Conservation (phyloP, 2,888 invertebrate genomes). For the Stenodera caucasica region DNA sequence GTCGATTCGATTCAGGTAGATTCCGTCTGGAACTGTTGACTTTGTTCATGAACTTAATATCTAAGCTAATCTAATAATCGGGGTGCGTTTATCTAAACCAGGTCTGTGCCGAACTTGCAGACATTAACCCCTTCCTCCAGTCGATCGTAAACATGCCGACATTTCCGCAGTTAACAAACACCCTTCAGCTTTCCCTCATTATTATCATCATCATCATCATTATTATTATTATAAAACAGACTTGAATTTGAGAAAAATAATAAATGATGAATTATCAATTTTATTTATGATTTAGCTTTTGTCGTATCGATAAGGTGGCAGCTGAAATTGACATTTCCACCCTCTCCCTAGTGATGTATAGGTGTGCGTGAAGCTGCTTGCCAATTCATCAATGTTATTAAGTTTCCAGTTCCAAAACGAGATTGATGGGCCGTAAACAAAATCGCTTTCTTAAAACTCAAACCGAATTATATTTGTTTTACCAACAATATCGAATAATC, state of each 20-base stretch:
- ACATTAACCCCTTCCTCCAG: slow-evolving; percentile 32
- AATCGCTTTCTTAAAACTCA: neutral
- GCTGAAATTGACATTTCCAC: slow-evolving; percentile 35
- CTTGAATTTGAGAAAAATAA: too few species aligned
- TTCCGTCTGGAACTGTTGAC: slow-evolving; percentile 15
- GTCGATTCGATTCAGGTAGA: neutral
- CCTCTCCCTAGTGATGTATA: slow-evolving; percentile 22
- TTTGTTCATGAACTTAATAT: slow-evolving; percentile 26
- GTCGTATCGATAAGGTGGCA: slow-evolving; percentile 30
- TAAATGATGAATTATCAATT: slow-evolving; percentile 10
- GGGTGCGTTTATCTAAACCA: slow-evolving; percentile 38
- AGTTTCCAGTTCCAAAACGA: slow-evolving; percentile 23
- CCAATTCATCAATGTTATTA: slow-evolving; percentile 30
- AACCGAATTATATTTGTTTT: too few species aligned
- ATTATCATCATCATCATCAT: neutral
- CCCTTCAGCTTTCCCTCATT: neutral
- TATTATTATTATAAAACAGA: too few species aligned
- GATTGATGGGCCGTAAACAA: slow-evolving; percentile 22
- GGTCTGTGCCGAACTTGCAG: slow-evolving; percentile 27
- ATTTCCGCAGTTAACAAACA: neutral
- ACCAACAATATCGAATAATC: too few species aligned
- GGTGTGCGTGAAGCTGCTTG: slow-evolving; percentile 20
- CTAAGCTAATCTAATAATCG: slow-evolving; percentile 41
- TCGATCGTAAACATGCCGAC: slow-evolving; percentile 20
- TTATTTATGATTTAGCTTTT: slow-evolving; percentile 27